Evolutionary conservation across 2,888 invertebrate genomes (phyloP), one percentile per base, ranked within the genome.

Genomic region (Cephus nigrinus): DNA sequence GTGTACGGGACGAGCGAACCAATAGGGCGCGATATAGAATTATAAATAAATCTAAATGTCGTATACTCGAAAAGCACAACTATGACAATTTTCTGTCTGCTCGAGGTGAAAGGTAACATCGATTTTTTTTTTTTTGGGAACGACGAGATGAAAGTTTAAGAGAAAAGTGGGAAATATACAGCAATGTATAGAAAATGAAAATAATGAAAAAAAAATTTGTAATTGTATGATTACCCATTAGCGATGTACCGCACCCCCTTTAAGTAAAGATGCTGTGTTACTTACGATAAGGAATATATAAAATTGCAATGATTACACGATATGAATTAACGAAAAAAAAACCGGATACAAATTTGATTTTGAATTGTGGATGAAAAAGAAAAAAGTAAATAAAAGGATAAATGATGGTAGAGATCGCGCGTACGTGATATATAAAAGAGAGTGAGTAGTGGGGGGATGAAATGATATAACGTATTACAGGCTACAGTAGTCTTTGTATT

Each of bases 401-500:
- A 5, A 12, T 32, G 33, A 9, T 23, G 23, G 23, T 9, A 23
- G 55, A 2, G 55, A 55, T 23, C 23, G 55, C 23, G 23, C 23
- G 23, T 55, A 23, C 9, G 9, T 55, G 23, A 55, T 23, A 23
- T 55, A 55, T 55, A 55, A 55, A 55, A 55, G 77, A 73, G 75
- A 35, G 23, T 5, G 32, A 30, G 34, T 35, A 11, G 36, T 5
- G 35, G 23, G 33, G n/a, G 35, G 23, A 33, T 32, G 36, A 74
- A 75, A 73, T 72, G 40, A 75, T 76, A 78, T 78, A 68, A 78
- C 75, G 74, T 35, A 71, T 76, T 76, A 76, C 68, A 68, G 68
- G 36, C 74, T 74, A 77, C 36, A 55, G 74, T 79, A 76, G 78
- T 79, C 76, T 75, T 82, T 78, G 76, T 77, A 72, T 78, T 79